Percentiles rank a stretch among this genome's conserved stretches.
These are phyloP conservation scores for Dicroscelio sp. DNA, from an alignment of 2,888 invertebrate species.

Conservation along the genomic window DNA sequence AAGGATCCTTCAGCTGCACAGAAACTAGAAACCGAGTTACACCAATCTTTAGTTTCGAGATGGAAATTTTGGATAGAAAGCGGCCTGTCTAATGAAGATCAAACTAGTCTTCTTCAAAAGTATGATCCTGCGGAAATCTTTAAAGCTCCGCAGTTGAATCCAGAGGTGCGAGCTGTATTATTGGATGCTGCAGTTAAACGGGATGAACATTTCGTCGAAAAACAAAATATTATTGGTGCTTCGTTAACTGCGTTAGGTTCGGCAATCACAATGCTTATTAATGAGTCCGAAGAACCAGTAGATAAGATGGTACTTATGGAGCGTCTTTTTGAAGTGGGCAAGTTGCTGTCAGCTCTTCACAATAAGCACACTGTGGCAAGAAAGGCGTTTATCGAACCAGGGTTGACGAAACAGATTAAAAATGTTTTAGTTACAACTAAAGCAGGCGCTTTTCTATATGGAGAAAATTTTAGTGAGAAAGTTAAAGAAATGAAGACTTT, in stretches of 20 bases:
- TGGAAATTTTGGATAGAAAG: neutral
- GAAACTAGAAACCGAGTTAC: neutral
- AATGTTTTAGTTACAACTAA: neutral
- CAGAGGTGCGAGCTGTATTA: neutral
- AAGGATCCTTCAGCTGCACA: neutral
- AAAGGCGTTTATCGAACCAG: slow-evolving; percentile 50
- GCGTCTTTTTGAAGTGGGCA: slow-evolving; percentile 26
- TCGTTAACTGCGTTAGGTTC: neutral
- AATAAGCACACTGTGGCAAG: slow-evolving; percentile 40
- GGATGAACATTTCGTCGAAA: neutral
- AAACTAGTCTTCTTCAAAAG: neutral
- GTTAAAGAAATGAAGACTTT: slow-evolving; percentile 40
- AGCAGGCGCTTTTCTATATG: neutral
- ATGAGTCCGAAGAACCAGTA: neutral
- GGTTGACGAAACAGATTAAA: slow-evolving; percentile 10
- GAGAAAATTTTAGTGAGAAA: neutral
- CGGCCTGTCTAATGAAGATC: neutral
- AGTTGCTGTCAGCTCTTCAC: neutral
- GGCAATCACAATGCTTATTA: neutral
- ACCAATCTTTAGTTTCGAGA: neutral
- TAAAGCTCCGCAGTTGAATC: neutral
- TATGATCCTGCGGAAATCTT: neutral
- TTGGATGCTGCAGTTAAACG: neutral
- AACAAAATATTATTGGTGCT: neutral
- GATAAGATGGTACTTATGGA: slow-evolving; percentile 23